Base-by-base conservation (phyloP, 92 coral and sea anemone species). In the Epizoanthus scotinus region DNA sequence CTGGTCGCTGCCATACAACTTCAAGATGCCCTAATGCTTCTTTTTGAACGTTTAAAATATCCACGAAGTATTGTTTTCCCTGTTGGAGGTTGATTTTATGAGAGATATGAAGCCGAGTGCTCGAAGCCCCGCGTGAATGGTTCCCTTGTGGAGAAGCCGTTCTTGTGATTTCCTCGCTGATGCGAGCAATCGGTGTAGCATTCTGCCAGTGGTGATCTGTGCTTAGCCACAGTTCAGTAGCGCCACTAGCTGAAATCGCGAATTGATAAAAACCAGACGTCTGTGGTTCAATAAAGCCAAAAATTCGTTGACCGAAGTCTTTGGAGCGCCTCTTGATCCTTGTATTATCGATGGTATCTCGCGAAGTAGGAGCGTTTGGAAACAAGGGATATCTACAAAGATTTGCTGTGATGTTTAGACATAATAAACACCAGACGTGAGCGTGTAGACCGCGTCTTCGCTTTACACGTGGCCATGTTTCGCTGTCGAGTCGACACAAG, bases 361-460 rank as follows among this genome's bases (percentile, higher is more conserved):
- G 60, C 2, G 81, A 36, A 15, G 12, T 75, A 20, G 81, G 81
- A 58, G 81, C 81, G 6, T 60, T 36, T 14, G 81, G 81, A 75
- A 75, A 75, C 57, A 75, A 26, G 8, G 81, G 81, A 24, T 75
- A 75, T 6, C 81, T 56, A 19, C 81, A 75, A 20, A 75, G 68
- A 21, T 75, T 38, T 40, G 50, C 14, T 29, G 56, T 75, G 22
- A 68, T 58, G 13, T 34, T 59, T 0, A 75, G 56, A 21, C 81
- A 75, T n/a, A 75, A 22, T 21, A 59, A 40, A 22, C 81, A 75
- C 81, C 81, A 75, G 22, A 75, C 81, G 12, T 75, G 81, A 59
- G 68, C 52, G 22, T 60, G 44, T 40, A 75, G 17, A 22, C 81
- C 81, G 59, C 81, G 38, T 5, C 15, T 12, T 12, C 81, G 68